Base-by-base conservation (phyloP, 2,797 vertebrate genomes). In the Podargus strigoides region DNA sequence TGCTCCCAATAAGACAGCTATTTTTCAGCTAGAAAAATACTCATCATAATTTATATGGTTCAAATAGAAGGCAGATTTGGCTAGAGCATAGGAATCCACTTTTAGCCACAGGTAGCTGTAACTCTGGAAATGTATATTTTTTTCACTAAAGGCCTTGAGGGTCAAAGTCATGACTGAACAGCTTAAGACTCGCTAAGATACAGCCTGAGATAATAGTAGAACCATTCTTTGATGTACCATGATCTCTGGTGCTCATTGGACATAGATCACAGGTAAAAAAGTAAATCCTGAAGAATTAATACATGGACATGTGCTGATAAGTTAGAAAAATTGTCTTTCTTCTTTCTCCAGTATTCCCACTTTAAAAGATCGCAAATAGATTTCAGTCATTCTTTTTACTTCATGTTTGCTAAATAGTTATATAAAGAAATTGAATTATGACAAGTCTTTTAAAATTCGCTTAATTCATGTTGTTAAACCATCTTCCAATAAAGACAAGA, bases 21-120 rank as follows among this genome's bases (percentile, higher is more conserved):
- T 55, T 89, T 74, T 89, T 87, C 60, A 74, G 42, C 22, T 75
- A 42, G 52, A 89, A 92, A 92, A 95, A 64, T 50, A 58, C 24
- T 64, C 74, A 6, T 55, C 68, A 80, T 42, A 62, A 36, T 81
- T 92, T 62, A 32, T 66, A 16, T 62, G 14, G 37, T 73, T 92
- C 53, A 74, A 50, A 77, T 16, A 56, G 27, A 30, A 93, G 36
- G 37, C 52, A 66, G 47, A 32, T 47, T 73, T 82, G 63, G 66
- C 34, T 44, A 69, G 37, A 83, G n/a, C 28, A 52, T 10, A 90
- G 27, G 64, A 89, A 85, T 83, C 27, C 52, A 70, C 16, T 77
- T 77, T 87, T 89, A 93, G 24, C 27, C 75, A 90, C 46, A 83
- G 86, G 64, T 91, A 90, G 46, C 41, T 80, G 60, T 75, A 93